A percentile compares a stretch with the other conserved stretches of the same genome.
Evolutionary conservation across 2,113 vertebrate genomes (phyloP).

Genomic region (Upupa epops): DNA sequence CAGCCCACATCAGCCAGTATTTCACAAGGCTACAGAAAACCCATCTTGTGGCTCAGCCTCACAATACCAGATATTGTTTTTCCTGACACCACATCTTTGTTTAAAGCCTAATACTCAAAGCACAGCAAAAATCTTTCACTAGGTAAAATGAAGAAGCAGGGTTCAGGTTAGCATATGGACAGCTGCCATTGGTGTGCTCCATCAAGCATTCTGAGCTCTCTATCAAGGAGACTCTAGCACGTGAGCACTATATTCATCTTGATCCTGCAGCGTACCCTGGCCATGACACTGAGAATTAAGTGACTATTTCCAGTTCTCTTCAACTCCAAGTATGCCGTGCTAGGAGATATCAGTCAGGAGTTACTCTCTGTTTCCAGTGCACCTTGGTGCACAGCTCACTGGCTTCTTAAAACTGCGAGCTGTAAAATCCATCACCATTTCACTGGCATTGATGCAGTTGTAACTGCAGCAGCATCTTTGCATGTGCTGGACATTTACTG

Average conservation of each 20-base stretch:
- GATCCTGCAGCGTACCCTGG: neutral
- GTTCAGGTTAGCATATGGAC: neutral
- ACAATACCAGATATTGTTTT: neutral
- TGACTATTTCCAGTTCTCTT: neutral
- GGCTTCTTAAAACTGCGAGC: neutral
- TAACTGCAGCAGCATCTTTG: neutral
- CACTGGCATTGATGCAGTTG: accelerated
- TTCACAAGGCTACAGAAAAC: neutral
- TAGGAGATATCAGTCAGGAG: neutral
- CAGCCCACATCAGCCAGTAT: neutral
- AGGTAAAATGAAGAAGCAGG: neutral
- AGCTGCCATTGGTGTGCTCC: neutral
- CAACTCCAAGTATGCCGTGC: neutral
- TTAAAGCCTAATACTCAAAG: neutral
- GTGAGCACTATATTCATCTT: accelerated
- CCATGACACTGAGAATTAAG: neutral
- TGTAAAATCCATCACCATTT: neutral
- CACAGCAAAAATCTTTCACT: neutral
- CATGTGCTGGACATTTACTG: neutral
- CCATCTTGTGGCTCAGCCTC: neutral
- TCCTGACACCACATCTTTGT: accelerated
- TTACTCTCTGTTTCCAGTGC: neutral
- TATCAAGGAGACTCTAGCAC: neutral
- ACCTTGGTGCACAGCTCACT: neutral
- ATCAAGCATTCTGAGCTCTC: neutral